Percentiles rank a stretch among this genome's conserved stretches.
These are phyloP conservation scores for Trachemys scripta DNA, from an alignment of 2,113 vertebrate species.

Conservation along the genomic window DNA sequence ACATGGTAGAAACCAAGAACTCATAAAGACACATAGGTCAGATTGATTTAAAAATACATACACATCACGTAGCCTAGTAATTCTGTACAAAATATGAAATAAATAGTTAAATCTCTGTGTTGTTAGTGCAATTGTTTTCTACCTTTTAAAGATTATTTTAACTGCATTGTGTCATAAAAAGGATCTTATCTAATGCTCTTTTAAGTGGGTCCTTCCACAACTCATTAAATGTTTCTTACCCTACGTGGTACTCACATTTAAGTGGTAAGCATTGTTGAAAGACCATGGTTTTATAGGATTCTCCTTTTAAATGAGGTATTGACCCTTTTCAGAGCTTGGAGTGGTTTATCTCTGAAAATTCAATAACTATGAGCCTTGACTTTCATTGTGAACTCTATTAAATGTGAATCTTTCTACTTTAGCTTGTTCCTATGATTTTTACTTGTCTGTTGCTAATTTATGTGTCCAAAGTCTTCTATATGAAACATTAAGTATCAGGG, in stretches of 20 bases:
- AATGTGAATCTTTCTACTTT: neutral
- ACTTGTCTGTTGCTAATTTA: neutral
- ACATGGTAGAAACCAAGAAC: neutral
- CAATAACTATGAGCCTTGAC: neutral
- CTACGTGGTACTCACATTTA: neutral
- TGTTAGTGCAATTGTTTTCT: constrained; percentile 40
- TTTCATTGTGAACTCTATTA: neutral
- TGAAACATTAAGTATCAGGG: neutral
- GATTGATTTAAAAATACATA: neutral
- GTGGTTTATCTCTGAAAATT: neutral
- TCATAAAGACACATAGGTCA: neutral
- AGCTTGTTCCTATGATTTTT: neutral
- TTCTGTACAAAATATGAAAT: constrained; percentile 22
- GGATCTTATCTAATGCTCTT: neutral
- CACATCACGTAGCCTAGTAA: neutral
- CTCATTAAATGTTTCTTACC: neutral
- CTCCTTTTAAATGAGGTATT: neutral
- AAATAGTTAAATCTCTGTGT: neutral
- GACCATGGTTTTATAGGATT: neutral
- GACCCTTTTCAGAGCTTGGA: neutral
- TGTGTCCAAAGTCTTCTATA: neutral
- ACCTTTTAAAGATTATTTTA: constrained; percentile 6
- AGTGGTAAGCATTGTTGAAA: neutral
- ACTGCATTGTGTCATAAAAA: neutral
- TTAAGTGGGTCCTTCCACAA: neutral